These are phyloP conservation scores for Cheilosia impressa DNA, from an alignment of 2,888 invertebrate species.

Conservation along the genomic window DNA sequence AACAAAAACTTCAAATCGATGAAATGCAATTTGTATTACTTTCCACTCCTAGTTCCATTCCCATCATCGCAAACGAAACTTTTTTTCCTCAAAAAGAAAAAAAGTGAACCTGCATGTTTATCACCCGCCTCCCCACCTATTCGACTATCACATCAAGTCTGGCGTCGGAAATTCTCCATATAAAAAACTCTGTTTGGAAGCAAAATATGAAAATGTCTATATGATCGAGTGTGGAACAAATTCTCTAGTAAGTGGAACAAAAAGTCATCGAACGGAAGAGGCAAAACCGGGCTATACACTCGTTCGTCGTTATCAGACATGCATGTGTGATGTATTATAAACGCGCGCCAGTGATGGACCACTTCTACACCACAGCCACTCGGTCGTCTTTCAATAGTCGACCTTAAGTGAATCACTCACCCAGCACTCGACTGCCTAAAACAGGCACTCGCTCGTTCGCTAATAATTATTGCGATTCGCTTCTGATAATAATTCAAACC, in stretches of 20 bases:
- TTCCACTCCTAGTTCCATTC: constrained; percentile 13
- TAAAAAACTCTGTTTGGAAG: constrained; percentile 34
- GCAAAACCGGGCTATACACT: constrained; percentile 12
- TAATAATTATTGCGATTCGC: constrained; percentile 52
- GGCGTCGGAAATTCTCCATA: constrained; percentile 40
- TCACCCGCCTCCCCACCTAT: constrained; percentile 22
- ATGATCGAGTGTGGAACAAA: constrained; percentile 22
- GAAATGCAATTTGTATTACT: constrained; percentile 53
- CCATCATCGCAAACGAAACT: constrained; percentile 34
- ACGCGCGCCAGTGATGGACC: constrained; percentile 40
- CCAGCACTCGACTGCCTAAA: constrained; percentile 23
- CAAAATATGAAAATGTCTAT: constrained; percentile 48
- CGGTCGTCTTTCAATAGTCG: constrained; percentile 54
- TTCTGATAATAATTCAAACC: constrained; percentile 45
- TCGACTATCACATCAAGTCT: constrained; percentile 49
- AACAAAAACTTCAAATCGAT: constrained; percentile 24
- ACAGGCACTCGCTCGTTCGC: constrained; percentile 24
- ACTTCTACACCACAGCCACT: constrained; percentile 61
- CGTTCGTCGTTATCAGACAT: constrained; percentile 56
- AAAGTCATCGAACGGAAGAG: constrained; percentile 69
- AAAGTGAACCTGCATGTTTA: constrained; percentile 12
- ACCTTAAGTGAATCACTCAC: constrained; percentile 65
- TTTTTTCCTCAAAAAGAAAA: constrained; percentile 10
- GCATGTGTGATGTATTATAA: constrained; percentile 5
- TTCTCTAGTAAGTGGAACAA: constrained; percentile 61